phyloP scores from a whole-genome alignment of 2,888 invertebrate genomes.

The Linnaemya tessellans region DNA sequence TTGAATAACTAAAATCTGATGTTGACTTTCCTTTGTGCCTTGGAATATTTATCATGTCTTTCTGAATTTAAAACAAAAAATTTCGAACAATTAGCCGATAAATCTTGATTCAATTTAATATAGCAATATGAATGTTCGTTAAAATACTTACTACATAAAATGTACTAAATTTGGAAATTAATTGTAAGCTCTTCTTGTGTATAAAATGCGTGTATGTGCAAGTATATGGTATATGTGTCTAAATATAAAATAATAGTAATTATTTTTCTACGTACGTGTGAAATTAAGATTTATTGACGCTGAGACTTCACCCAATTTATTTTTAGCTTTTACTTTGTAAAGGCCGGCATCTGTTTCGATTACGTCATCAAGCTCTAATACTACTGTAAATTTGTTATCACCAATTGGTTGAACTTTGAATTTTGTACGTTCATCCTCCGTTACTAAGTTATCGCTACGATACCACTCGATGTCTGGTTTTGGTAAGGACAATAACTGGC shows the following conservation, averaged over 20 bases:
- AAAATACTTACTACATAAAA: too few species aligned
- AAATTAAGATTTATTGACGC: slow-evolving; percentile 98
- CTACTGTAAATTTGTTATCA: slow-evolving; percentile 94
- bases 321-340: slow-evolving; percentile 98
- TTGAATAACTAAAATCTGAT: too few species aligned
- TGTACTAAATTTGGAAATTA: too few species aligned
- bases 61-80: too few species aligned
- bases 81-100: too few species aligned
- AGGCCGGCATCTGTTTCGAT: slow-evolving; percentile 97
- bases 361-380: slow-evolving; percentile 97
- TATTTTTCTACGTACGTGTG: slow-evolving; percentile 91
- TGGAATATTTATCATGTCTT: too few species aligned
- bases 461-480: slow-evolving; percentile 97
- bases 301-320: slow-evolving; percentile 98
- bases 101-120: too few species aligned
- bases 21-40: too few species aligned
- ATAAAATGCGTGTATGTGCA: too few species aligned
- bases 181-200: too few species aligned
- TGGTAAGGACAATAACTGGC: slow-evolving; percentile 93
- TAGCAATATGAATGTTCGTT: too few species aligned
- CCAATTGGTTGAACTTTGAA: slow-evolving; percentile 94
- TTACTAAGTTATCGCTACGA: slow-evolving; percentile 92
- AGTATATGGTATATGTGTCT: too few species aligned
- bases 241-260: neutral
- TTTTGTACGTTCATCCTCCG: slow-evolving; percentile 92